Evolutionary conservation across 2,888 invertebrate species (phyloP).

Genomic region (Dicranocentrus wangi): DNA sequence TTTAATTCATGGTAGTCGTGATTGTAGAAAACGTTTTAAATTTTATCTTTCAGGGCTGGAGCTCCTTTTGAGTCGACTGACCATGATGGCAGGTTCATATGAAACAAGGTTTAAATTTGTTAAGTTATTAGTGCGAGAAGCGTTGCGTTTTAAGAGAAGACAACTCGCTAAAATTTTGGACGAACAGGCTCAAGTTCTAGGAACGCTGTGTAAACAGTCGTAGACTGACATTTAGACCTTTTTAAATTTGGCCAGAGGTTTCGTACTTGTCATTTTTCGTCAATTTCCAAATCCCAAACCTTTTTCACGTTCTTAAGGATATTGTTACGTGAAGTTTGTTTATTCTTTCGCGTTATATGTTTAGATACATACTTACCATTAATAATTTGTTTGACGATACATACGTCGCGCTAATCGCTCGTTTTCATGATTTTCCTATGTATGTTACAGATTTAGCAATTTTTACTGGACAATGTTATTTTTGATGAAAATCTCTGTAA

Average conservation of each 20-base stretch:
- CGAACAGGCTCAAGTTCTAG: constrained; percentile 75
- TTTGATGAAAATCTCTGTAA: constrained; percentile 37
- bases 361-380: constrained; percentile 25
- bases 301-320: not conserved
- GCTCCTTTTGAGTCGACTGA: constrained; percentile 66
- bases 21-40: not conserved
- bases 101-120: constrained; percentile 71
- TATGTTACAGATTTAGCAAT: constrained; percentile 29
- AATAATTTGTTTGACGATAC: constrained; percentile 26
- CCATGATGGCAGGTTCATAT: constrained; percentile 69
- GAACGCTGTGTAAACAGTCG: constrained; percentile 54
- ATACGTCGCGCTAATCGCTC: constrained; percentile 17
- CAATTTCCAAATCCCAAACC: constrained; percentile 2
- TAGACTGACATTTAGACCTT: constrained; percentile 39
- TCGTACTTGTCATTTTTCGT: constrained; percentile 27
- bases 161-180: constrained; percentile 82
- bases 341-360: constrained; percentile 36
- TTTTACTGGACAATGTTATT: constrained; percentile 45
- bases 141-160: constrained; percentile 85
- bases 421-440: constrained; percentile 27
- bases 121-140: constrained; percentile 77
- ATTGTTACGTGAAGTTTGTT: constrained; percentile 46
- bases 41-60: constrained; percentile 67
- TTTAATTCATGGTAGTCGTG: not conserved
- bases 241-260: constrained; percentile 30